phyloP scores from a whole-genome alignment of 2,797 vertebrate genomes.

The Muscicapa striata region DNA sequence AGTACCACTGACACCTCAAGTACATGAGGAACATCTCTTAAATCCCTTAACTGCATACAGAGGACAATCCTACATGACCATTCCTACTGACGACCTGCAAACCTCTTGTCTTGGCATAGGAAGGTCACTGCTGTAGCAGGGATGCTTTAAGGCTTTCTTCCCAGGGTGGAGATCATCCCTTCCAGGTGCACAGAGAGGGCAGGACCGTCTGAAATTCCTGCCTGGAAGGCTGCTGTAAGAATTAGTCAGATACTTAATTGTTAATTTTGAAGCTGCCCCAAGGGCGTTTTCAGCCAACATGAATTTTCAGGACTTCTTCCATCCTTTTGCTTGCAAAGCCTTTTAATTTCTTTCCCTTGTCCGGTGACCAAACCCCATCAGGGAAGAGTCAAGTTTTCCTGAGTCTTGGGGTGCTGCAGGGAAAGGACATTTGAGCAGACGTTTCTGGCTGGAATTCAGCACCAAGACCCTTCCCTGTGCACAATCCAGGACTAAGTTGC shows the following conservation, averaged over 20 bases:
- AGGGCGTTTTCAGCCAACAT: neutral
- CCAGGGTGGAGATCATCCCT: neutral
- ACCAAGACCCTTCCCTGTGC: neutral
- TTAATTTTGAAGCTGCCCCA: neutral
- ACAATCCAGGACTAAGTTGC: fast-evolving
- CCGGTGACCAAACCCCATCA: neutral
- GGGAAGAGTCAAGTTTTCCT: neutral
- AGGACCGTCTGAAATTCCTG: neutral
- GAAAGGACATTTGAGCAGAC: neutral
- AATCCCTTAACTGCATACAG: neutral
- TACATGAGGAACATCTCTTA: neutral
- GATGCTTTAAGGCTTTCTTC: neutral
- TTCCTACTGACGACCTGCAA: neutral
- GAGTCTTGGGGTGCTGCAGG: neutral
- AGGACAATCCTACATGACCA: neutral
- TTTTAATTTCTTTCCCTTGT: neutral
- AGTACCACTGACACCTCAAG: neutral
- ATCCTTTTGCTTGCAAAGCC: neutral
- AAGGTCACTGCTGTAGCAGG: fast-evolving
- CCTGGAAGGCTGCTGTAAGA: neutral
- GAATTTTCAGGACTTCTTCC: neutral
- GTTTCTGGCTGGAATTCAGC: neutral
- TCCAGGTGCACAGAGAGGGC: neutral
- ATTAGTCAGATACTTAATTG: neutral
- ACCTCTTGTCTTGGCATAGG: neutral